Conservation (phyloP, 2,888 invertebrate species). For the Drosophila hamatofila region DNA sequence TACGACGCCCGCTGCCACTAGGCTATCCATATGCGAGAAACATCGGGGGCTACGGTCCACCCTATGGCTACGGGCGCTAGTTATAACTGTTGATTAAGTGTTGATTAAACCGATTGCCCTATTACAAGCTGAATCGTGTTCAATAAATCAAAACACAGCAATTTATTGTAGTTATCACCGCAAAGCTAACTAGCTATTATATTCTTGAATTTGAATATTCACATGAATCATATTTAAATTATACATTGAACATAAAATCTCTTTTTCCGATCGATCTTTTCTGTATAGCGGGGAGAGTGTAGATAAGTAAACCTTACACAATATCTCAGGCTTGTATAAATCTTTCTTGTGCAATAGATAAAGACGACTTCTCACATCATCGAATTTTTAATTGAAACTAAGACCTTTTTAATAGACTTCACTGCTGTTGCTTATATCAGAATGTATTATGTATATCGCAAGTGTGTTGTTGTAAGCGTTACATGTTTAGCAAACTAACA, state of each 20-base stretch:
- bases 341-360: neutral
- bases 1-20: constrained; percentile 36
- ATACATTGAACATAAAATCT: neutral
- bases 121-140: constrained; percentile 22
- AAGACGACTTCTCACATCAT: no score
- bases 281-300: neutral
- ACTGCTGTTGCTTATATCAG: neutral
- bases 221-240: neutral
- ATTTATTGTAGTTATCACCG: neutral
- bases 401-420: neutral
- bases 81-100: neutral
- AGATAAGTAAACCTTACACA: neutral
- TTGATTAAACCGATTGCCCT: neutral
- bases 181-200: neutral
- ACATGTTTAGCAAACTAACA: neutral
- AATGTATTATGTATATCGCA: neutral
- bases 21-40: constrained; percentile 33
- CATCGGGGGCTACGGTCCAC: constrained; percentile 47
- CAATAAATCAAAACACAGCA: constrained; percentile 21
- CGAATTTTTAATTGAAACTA: neutral
- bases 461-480: neutral
- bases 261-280: neutral
- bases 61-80: constrained; percentile 54
- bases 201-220: neutral
- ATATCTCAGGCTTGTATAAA: neutral